Conservation (phyloP, 2,113 vertebrate species). For the Recurvirostra avosetta region DNA sequence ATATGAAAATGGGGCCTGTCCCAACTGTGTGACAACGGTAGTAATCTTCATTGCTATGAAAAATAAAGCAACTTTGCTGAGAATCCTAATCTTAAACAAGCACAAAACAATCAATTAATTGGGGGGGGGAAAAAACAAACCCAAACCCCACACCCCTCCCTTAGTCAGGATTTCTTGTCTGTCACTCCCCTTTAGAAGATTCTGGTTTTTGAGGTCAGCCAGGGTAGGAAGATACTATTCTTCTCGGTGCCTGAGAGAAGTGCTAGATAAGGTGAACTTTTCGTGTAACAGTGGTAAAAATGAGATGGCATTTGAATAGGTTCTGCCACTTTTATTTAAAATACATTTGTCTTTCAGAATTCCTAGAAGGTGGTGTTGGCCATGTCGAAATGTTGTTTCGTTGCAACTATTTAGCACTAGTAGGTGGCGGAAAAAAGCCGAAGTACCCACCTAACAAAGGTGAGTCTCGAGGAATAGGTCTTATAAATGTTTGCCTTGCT, state of each 20-base stretch:
- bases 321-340: background rate
- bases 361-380: slow-evolving; percentile 93
- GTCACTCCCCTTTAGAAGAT: background rate
- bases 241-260: background rate
- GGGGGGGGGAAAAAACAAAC: too few species aligned
- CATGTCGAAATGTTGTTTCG: slow-evolving; percentile 98
- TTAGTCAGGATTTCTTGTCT: background rate
- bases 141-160: background rate
- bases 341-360: slow-evolving; percentile 78
- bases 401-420: slow-evolving; percentile 96
- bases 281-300: background rate
- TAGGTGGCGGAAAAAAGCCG: slow-evolving; percentile 96
- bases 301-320: background rate
- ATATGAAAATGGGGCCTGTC: background rate
- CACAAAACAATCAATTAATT: background rate
- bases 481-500: background rate
- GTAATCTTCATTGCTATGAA: background rate
- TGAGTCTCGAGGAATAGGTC: slow-evolving; percentile 17
- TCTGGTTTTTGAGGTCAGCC: background rate
- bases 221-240: background rate
- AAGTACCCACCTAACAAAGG: slow-evolving; percentile 99
- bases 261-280: background rate
- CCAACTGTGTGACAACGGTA: background rate
- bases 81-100: background rate
- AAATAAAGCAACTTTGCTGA: background rate